Evolutionary conservation across 2,113 vertebrate genomes (phyloP).

Genomic region (Triplophysa siluroides): DNA sequence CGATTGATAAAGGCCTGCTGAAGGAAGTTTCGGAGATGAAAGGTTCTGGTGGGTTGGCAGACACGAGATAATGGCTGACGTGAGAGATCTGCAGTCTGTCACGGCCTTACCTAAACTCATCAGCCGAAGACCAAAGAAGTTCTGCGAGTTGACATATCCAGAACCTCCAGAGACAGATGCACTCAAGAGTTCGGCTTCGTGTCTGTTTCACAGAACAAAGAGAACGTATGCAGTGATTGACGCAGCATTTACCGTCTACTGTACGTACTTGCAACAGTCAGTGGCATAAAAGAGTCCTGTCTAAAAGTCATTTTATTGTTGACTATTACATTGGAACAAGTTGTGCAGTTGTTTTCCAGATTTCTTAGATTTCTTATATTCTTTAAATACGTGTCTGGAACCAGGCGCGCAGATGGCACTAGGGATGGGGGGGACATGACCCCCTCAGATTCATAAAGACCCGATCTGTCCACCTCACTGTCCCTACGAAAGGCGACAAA

Average conservation of each 20-base stretch:
- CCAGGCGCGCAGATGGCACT: too few relatives aligned
- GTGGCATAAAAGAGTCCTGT: too few relatives aligned
- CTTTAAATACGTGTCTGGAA: too few relatives aligned
- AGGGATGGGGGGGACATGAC: too few relatives aligned
- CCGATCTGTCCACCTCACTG: too few relatives aligned
- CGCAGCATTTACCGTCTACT: background rate
- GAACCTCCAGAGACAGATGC: constrained; percentile 8
- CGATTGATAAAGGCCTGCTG: background rate
- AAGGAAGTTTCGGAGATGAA: constrained; percentile 10
- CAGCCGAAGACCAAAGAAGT: background rate
- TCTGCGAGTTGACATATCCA: background rate
- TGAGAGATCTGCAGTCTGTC: background rate
- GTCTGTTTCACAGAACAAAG: background rate
- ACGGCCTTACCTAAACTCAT: background rate
- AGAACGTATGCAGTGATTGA: constrained; percentile 14
- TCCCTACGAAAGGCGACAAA: too few relatives aligned
- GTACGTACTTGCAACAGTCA: too few relatives aligned
- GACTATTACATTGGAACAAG: background rate
- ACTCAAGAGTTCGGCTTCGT: background rate
- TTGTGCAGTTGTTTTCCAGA: background rate
- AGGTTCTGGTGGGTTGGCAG: background rate
- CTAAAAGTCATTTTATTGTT: background rate
- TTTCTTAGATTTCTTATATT: background rate
- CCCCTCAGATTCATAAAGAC: too few relatives aligned
- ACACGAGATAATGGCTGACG: constrained; percentile 1